Percentiles rank a stretch among this genome's conserved stretches.
Evolutionary conservation across 1,140 invertebrate species (phyloP).

Genomic region (Bombus haemorrhoidalis): DNA sequence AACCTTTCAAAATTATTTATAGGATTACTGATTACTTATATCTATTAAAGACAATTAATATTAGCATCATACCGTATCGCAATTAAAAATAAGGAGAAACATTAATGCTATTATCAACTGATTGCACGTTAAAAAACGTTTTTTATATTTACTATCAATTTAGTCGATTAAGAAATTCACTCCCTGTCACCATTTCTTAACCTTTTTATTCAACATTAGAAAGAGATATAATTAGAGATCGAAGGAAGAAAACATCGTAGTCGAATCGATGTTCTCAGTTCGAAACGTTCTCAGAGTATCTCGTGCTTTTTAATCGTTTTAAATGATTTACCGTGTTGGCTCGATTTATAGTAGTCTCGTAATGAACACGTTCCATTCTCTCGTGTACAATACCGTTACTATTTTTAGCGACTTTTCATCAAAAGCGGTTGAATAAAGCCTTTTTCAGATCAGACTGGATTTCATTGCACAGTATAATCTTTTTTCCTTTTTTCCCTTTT

Average conservation of each 20-base stretch:
- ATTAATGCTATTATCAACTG: neutral
- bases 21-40: neutral
- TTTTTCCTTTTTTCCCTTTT: neutral
- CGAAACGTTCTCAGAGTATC: neutral
- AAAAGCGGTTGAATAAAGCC: conserved; percentile 3
- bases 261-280: neutral
- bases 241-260: neutral
- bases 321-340: neutral
- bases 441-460: conserved; percentile 27
- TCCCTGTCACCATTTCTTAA: no score
- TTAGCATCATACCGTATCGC: no score
- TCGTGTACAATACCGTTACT: conserved; percentile 18
- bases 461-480: conserved; percentile 21
- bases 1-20: neutral
- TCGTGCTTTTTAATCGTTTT: conserved; percentile 4
- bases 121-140: no score
- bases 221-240: neutral
- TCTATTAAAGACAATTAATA: neutral
- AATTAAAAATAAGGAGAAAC: neutral
- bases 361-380: conserved; percentile 29
- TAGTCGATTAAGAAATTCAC: no score
- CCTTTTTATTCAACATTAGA: neutral
- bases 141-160: no score
- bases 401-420: conserved; percentile 24
- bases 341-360: conserved; percentile 1